Evolutionary conservation across 1,140 invertebrate species (phyloP).

Genomic region (Wasmannia auropunctata): DNA sequence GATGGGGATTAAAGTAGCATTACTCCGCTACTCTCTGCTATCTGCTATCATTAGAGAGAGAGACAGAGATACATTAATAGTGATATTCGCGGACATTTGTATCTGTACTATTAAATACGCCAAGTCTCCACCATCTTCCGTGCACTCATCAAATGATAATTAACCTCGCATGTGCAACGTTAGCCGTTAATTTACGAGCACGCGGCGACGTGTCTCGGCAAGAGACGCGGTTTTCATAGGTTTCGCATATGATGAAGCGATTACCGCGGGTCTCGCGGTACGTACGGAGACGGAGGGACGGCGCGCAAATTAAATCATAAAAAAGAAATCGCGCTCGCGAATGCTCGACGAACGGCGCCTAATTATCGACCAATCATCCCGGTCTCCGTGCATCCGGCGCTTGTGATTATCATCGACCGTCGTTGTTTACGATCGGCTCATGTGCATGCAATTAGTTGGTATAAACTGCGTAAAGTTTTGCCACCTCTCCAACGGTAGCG

Average conservation of each 20-base stretch:
- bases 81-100: conserved; percentile 63
- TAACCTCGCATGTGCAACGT: conserved; percentile 53
- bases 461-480: not conserved
- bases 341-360: conserved; percentile 10
- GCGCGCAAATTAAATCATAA: conserved; percentile 67
- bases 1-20: conserved; percentile 37
- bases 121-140: conserved; percentile 55
- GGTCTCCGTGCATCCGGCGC: not conserved
- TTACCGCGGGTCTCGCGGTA: not conserved
- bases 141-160: conserved; percentile 65
- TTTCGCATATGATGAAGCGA: conserved; percentile 32
- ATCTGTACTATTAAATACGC: conserved; percentile 59
- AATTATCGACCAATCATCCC: conserved; percentile 39
- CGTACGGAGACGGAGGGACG: not conserved
- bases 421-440: conserved; percentile 59
- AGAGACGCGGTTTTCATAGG: conserved; percentile 44
- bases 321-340: conserved; percentile 61
- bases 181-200: conserved; percentile 61
- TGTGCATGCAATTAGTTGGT: conserved; percentile 61
- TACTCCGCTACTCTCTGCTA: not conserved
- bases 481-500: not conserved
- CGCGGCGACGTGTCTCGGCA: not conserved
- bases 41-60: conserved; percentile 6
- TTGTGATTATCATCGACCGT: conserved; percentile 48
- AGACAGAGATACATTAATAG: conserved; percentile 46